These are phyloP conservation scores for Cephus rjabovi DNA, from an alignment of 2,888 invertebrate genomes.

Conservation along the genomic window DNA sequence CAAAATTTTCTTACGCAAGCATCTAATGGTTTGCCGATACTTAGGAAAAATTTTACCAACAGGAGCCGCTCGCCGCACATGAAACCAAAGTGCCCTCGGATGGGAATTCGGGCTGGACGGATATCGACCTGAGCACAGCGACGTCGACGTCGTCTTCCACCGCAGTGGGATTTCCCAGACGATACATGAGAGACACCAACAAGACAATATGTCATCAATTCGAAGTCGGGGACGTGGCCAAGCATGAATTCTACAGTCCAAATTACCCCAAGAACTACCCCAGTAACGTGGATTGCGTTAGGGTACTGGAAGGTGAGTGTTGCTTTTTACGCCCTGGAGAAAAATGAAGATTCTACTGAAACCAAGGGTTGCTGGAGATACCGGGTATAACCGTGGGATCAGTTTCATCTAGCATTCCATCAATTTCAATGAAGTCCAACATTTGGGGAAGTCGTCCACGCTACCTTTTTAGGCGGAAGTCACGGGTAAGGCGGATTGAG, in stretches of 20 bases:
- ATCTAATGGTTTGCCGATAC: neutral
- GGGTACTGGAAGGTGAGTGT: constrained; percentile 75
- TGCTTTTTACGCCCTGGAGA: neutral
- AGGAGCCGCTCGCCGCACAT: neutral
- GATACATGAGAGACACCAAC: constrained; percentile 51
- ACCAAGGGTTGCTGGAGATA: neutral
- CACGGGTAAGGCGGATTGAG: neutral
- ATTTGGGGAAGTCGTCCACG: neutral
- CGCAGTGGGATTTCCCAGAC: constrained; percentile 32
- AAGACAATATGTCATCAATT: constrained; percentile 70
- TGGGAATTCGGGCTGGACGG: neutral
- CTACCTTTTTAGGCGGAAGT: neutral
- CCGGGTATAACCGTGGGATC: neutral
- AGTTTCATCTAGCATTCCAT: neutral
- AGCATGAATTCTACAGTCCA: constrained; percentile 77
- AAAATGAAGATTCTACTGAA: neutral
- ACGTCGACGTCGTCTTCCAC: constrained; percentile 10
- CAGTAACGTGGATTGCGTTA: constrained; percentile 75
- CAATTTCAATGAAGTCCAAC: neutral
- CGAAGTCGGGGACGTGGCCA: constrained; percentile 69
- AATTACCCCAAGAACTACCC: constrained; percentile 77
- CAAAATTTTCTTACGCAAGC: neutral
- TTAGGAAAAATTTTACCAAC: neutral
- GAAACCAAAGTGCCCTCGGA: constrained; percentile 3
- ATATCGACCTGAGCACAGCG: neutral